A percentile compares a stretch with the other conserved stretches of the same genome.
Evolutionary conservation across 1,140 invertebrate genomes (phyloP).

Genomic region (Solenopsis invicta): DNA sequence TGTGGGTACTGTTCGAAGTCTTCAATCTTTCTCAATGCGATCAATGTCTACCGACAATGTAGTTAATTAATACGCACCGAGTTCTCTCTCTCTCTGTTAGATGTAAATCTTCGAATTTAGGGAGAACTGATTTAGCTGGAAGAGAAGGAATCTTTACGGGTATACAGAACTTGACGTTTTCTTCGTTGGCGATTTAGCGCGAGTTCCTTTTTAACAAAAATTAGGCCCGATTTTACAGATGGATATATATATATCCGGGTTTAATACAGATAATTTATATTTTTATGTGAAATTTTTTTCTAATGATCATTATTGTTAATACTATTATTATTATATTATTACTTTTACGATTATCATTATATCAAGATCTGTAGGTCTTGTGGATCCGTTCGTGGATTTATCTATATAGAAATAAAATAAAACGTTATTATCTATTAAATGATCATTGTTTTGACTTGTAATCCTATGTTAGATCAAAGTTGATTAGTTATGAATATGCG

Average conservation of each 20-base stretch:
- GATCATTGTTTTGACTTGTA: neutral
- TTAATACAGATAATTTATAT: constrained; percentile 77
- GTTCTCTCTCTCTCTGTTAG: constrained; percentile 20
- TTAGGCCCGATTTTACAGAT: constrained; percentile 52
- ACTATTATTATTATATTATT: constrained; percentile 70
- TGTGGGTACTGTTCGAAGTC: constrained; percentile 50
- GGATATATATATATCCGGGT: constrained; percentile 59
- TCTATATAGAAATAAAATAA: constrained; percentile 81
- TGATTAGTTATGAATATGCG: constrained; percentile 21
- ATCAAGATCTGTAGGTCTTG: constrained; percentile 45
- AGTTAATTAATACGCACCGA: constrained; percentile 38
- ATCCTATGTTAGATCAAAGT: constrained; percentile 13
- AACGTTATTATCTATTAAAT: constrained; percentile 60
- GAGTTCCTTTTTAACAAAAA: constrained; percentile 63
- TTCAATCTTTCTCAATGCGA: constrained; percentile 48
- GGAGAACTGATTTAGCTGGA: constrained; percentile 49
- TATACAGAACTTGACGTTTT: constrained; percentile 56
- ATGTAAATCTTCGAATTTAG: constrained; percentile 22
- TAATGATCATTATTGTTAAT: constrained; percentile 75
- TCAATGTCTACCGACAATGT: constrained; percentile 49
- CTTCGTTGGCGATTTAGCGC: constrained; percentile 32
- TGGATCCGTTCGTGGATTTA: constrained; percentile 51
- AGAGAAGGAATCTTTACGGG: constrained; percentile 66
- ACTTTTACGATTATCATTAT: constrained; percentile 62
- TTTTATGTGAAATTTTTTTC: constrained; percentile 74